phyloP scores from a whole-genome alignment of 2,113 vertebrate genomes.

The Thalassarche chlororhynchos region DNA sequence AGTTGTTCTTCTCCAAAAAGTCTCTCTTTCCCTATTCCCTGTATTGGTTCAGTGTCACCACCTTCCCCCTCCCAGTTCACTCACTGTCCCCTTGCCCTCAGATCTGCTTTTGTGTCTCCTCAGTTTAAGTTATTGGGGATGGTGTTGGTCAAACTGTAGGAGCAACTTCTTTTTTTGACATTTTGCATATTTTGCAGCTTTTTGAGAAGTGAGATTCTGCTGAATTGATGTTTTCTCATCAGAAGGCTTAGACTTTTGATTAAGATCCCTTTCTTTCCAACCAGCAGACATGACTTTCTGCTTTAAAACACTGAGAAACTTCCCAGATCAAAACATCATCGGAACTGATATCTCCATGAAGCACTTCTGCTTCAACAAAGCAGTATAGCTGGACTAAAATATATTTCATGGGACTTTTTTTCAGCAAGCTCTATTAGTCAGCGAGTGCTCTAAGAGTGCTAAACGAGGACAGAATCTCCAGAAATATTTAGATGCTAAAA shows the following conservation, averaged over 20 bases:
- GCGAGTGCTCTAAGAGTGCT: neutral
- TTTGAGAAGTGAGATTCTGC: neutral
- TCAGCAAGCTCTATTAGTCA: neutral
- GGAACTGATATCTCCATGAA: neutral
- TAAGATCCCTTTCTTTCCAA: neutral
- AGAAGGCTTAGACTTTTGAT: neutral
- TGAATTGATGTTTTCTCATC: neutral
- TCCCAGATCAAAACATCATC: neutral
- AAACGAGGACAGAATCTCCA: neutral
- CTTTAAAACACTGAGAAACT: neutral
- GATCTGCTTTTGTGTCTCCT: neutral
- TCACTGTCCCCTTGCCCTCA: neutral
- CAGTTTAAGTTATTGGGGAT: neutral
- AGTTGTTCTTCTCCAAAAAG: neutral
- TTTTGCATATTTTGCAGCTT: neutral
- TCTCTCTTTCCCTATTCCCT: neutral
- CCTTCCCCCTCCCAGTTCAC: neutral
- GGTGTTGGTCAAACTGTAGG: neutral
- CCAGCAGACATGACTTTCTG: neutral
- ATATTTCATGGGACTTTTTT: neutral
- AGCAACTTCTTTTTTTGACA: neutral
- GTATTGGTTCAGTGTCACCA: neutral
- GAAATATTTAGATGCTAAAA: constrained; percentile 34
- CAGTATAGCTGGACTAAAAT: neutral
- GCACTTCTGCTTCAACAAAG: neutral